A percentile compares a stretch with the other conserved stretches of the same genome.
These are phyloP conservation scores for Xestia c-nigrum DNA, from an alignment of 2,888 invertebrate genomes.

Conservation along the genomic window DNA sequence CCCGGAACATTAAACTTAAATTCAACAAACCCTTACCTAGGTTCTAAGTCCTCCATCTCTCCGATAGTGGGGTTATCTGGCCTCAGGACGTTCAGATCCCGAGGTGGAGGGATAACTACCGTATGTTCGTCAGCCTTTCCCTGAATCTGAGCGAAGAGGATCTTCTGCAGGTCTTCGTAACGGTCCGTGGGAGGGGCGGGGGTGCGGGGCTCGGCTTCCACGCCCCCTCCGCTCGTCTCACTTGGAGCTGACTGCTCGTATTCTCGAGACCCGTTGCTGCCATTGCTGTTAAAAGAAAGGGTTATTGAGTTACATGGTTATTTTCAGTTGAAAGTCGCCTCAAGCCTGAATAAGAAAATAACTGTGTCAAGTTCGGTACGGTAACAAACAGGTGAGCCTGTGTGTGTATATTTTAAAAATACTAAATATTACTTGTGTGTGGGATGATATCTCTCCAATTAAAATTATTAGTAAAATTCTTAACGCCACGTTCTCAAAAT, in stretches of 20 bases:
- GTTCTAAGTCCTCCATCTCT: conserved; percentile 91
- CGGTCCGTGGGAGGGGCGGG: conserved; percentile 89
- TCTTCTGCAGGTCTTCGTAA: conserved; percentile 91
- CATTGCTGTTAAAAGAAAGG: conserved; percentile 76
- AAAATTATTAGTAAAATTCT: neutral
- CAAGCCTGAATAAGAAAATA: neutral
- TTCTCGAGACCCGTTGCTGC: conserved; percentile 85
- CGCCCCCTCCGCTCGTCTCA: conserved; percentile 82
- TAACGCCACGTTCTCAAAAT: conserved; percentile 12
- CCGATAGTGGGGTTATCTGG: conserved; percentile 93
- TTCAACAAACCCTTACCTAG: conserved; percentile 84
- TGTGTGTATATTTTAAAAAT: neutral
- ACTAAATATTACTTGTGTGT: neutral
- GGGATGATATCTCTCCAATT: neutral
- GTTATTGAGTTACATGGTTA: neutral
- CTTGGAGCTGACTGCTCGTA: conserved; percentile 87
- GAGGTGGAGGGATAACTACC: conserved; percentile 87
- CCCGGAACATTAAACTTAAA: neutral
- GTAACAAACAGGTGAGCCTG: neutral
- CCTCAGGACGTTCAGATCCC: conserved; percentile 88
- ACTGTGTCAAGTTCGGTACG: neutral
- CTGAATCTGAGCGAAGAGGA: conserved; percentile 87
- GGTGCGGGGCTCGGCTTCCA: conserved; percentile 78
- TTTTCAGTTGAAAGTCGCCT: neutral
- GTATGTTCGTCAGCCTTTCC: conserved; percentile 89